Evolutionary conservation across 2,797 vertebrate species (phyloP).

Genomic region (Tadarida brasiliensis): DNA sequence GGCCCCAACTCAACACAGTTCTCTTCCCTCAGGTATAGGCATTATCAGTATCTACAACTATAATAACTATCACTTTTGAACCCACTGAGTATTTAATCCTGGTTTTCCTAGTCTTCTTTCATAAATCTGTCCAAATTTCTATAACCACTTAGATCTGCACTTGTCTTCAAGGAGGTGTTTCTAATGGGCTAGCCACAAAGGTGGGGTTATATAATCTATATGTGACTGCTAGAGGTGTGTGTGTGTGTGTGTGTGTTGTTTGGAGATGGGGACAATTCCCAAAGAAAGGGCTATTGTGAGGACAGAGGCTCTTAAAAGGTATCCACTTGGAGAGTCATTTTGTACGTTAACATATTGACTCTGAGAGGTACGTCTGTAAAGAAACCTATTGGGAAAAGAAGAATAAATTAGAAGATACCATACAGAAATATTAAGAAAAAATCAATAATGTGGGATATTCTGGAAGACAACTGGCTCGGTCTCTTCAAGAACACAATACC

Average conservation of each 20-base stretch:
- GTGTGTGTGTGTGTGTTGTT: not conserved
- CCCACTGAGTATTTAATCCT: not conserved
- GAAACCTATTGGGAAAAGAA: slow-evolving; percentile 26
- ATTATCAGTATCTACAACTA: not conserved
- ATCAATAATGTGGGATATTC: not conserved
- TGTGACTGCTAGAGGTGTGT: not conserved
- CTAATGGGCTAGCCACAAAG: not conserved
- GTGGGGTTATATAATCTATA: not conserved
- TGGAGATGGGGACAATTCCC: not conserved
- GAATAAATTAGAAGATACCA: not conserved
- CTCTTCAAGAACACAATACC: not conserved
- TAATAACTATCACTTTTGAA: not conserved
- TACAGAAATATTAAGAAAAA: slow-evolving; percentile 29
- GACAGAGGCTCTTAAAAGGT: not conserved
- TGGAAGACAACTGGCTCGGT: not conserved
- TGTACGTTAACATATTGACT: not conserved
- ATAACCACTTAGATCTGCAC: not conserved
- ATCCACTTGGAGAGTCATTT: not conserved
- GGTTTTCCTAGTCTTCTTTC: not conserved
- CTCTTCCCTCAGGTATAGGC: not conserved
- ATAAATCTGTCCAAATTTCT: slow-evolving; percentile 2
- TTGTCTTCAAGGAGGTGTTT: not conserved
- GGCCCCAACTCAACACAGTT: not conserved
- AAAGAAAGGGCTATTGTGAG: slow-evolving; percentile 20
- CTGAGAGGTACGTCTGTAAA: not conserved